phyloP scores from a whole-genome alignment of 2,797 vertebrate species.

The Coregonus sp. region DNA sequence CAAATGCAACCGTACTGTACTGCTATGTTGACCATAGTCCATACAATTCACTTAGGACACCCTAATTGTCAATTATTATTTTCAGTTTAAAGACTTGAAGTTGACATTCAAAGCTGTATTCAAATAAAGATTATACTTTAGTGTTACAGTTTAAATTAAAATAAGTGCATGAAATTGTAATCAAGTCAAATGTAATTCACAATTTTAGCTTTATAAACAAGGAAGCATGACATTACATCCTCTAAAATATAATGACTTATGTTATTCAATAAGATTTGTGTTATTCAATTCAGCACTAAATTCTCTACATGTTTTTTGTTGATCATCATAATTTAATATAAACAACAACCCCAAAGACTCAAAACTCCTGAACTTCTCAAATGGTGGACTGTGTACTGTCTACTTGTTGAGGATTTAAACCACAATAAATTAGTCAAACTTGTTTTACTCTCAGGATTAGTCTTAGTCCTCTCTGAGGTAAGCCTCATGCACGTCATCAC shows the following conservation, averaged over 20 bases:
- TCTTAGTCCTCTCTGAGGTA: slow-evolving; percentile 92
- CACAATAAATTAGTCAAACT: background rate
- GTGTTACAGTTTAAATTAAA: slow-evolving; percentile 13
- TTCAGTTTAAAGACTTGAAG: background rate
- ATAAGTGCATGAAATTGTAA: slow-evolving; percentile 5
- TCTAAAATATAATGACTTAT: background rate
- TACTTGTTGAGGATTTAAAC: background rate
- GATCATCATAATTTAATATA: background rate
- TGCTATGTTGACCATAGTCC: background rate
- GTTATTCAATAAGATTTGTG: background rate
- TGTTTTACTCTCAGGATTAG: background rate
- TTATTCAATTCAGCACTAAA: background rate
- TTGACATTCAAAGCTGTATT: background rate
- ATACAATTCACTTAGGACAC: background rate
- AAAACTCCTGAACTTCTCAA: background rate
- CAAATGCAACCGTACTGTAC: background rate
- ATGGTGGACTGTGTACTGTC: background rate
- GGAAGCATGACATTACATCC: background rate
- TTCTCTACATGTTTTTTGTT: background rate
- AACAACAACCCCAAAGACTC: background rate
- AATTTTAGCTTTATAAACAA: background rate
- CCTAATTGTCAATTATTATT: slow-evolving; percentile 1
- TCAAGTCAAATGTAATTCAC: background rate
- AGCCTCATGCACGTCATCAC: slow-evolving; percentile 79
- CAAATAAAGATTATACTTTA: slow-evolving; percentile 8